Percentiles rank a stretch among this genome's conserved stretches.
Conservation (phyloP, 2,888 invertebrate genomes). For the Apantesis nais region DNA sequence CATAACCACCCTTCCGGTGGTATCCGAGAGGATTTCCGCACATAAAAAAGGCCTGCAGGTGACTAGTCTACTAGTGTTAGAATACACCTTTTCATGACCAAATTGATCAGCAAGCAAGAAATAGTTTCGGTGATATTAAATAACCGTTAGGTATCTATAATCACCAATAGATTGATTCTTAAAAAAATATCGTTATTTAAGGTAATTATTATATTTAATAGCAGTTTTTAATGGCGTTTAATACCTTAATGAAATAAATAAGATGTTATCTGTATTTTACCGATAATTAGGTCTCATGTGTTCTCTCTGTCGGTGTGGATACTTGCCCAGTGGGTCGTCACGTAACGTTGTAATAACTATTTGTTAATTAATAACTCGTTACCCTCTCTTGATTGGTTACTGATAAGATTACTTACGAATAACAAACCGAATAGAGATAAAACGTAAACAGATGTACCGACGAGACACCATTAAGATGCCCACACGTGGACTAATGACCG, state of each 20-base stretch:
- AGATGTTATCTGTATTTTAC: background rate
- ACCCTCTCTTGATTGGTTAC: background rate
- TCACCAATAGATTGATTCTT: background rate
- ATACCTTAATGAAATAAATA: background rate
- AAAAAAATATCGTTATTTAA: background rate
- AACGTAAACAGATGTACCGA: conserved; percentile 58
- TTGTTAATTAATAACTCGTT: background rate
- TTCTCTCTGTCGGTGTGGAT: background rate
- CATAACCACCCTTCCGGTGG: too few relatives aligned
- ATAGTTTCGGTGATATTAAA: background rate
- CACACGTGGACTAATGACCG: conserved; percentile 78
- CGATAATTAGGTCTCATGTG: background rate
- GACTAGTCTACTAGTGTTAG: background rate
- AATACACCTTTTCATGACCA: background rate
- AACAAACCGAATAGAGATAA: conserved; percentile 55
- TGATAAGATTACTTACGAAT: conserved; percentile 1
- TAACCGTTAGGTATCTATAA: background rate
- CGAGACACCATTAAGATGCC: conserved; percentile 70
- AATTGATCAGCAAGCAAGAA: background rate
- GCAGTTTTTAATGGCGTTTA: background rate
- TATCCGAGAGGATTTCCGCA: too few relatives aligned
- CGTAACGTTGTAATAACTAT: background rate
- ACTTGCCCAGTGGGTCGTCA: background rate
- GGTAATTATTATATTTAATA: background rate
- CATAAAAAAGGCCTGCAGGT: too few relatives aligned